These are phyloP conservation scores for Odontomyia ornata DNA, from an alignment of 2,888 invertebrate genomes.

Conservation along the genomic window DNA sequence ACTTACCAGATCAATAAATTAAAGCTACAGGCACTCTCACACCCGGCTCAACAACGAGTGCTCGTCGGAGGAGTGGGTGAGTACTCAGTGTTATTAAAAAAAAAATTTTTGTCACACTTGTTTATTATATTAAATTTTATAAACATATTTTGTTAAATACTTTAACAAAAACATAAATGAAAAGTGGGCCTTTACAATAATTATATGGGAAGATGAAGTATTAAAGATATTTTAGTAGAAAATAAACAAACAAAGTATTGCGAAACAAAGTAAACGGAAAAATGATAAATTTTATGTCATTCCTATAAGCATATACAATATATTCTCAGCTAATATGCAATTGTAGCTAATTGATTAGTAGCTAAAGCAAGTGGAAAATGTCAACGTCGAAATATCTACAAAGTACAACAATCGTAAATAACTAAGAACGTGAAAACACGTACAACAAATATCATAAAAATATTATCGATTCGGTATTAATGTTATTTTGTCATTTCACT, in stretches of 20 bases:
- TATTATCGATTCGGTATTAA: background rate
- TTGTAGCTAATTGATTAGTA: slow-evolving; percentile 27
- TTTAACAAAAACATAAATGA: slow-evolving; percentile 35
- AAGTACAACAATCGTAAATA: slow-evolving; percentile 15
- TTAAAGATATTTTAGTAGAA: slow-evolving; percentile 12
- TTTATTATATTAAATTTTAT: no score
- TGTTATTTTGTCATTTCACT: background rate
- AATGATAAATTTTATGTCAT: slow-evolving; percentile 38
- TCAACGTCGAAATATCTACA: slow-evolving; percentile 21
- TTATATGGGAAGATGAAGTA: slow-evolving; percentile 27
- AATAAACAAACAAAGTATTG: slow-evolving; percentile 11
- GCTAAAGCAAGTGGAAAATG: background rate
- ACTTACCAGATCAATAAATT: no score
- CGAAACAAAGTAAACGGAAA: background rate
- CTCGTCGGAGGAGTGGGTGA: no score
- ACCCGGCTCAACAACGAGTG: no score
- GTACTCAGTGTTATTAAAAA: no score
- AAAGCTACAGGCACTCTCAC: no score
- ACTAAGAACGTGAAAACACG: background rate
- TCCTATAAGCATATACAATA: slow-evolving; percentile 21
- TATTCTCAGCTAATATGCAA: slow-evolving; percentile 23
- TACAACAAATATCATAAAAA: no score
- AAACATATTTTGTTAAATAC: no score
- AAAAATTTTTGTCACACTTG: no score
- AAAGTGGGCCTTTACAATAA: slow-evolving; percentile 37